Evolutionary conservation across 2,797 vertebrate species (phyloP), one percentile per base, ranked within the genome.

Genomic region (Rhincodon typus): DNA sequence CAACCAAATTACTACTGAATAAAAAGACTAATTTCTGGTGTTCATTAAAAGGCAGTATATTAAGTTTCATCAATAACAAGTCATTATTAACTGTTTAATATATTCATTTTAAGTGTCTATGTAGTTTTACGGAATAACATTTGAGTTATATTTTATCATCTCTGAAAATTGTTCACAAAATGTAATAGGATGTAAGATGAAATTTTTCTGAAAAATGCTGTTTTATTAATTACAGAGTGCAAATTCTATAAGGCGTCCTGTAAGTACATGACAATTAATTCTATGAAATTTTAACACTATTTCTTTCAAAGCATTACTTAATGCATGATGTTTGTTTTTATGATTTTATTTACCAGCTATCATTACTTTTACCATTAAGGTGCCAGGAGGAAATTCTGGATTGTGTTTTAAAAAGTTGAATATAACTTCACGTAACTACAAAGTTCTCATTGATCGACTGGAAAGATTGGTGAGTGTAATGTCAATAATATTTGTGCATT

Each of bases 331-430:
- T 53, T 53, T 34, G 27, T 94, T 77, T 77, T 95, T 15, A 27
- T 77, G 17, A 95, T 21, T 74, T 53, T 95, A 50, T 42, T 94
- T 70, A 95, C 87, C 4, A 34, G 87, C 96, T 96, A 42, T 96
- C 27, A 50, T 19, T 95, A 34, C 94, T 96, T 96, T 96, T 96
- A 74, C 96, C 96, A 96, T 87, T 94, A 96, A 99, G 99, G 98
- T 97, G 96, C 97, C 98, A 96, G 98, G 98, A 96, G 98, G 98
- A 96, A 98, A 98, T 95, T 99, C 98, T 95, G 99, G 99, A 86
- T 98, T 99, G 96, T 99, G 99, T 97, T 99, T 99, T 97, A 99
- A 98, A 97, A 99, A 99, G 97, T 97, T 99, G 96, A 99, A 99
- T 96, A 98, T 99, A 96, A 99, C 99, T 88, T 99, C 98, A 96